Evolutionary conservation across 1,140 invertebrate species (phyloP).

Genomic region (Hermetia illucens): DNA sequence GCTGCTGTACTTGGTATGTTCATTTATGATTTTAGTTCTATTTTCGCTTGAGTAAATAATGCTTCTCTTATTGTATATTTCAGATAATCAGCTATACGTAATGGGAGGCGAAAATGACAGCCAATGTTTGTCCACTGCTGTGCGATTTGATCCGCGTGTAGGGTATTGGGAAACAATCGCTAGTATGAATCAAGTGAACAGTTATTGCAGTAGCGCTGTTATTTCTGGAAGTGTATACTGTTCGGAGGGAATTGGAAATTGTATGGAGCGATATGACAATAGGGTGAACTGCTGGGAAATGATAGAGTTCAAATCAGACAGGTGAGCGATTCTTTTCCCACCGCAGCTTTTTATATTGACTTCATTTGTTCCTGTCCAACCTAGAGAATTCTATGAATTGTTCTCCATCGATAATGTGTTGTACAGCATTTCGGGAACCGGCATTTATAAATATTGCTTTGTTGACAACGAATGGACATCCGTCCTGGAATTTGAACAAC

Average conservation of each 20-base stretch:
- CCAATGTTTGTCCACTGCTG: slow-evolving; percentile 6
- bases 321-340: too few relatives aligned
- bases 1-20: slow-evolving; percentile 7
- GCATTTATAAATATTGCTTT: slow-evolving; percentile 6
- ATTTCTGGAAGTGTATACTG: slow-evolving; percentile 7
- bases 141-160: slow-evolving; percentile 8
- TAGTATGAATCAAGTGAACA: slow-evolving; percentile 8
- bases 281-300: slow-evolving; percentile 9
- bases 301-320: slow-evolving; percentile 9
- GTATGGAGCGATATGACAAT: slow-evolving; percentile 10
- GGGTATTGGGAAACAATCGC: slow-evolving; percentile 6
- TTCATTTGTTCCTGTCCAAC: too few relatives aligned
- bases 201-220: slow-evolving; percentile 10
- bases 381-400: slow-evolving; percentile 9
- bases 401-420: slow-evolving; percentile 8
- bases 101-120: slow-evolving; percentile 10
- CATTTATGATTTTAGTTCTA: neutral
- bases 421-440: slow-evolving; percentile 8
- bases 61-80: neutral
- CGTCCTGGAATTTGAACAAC: slow-evolving; percentile 4
- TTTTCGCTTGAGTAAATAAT: too few relatives aligned
- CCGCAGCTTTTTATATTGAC: too few relatives aligned
- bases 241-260: slow-evolving; percentile 9
- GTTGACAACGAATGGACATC: slow-evolving; percentile 5
- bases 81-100: slow-evolving; percentile 8